Base-by-base conservation (phyloP, 2,797 vertebrate genomes). In the Fratercula arctica region DNA sequence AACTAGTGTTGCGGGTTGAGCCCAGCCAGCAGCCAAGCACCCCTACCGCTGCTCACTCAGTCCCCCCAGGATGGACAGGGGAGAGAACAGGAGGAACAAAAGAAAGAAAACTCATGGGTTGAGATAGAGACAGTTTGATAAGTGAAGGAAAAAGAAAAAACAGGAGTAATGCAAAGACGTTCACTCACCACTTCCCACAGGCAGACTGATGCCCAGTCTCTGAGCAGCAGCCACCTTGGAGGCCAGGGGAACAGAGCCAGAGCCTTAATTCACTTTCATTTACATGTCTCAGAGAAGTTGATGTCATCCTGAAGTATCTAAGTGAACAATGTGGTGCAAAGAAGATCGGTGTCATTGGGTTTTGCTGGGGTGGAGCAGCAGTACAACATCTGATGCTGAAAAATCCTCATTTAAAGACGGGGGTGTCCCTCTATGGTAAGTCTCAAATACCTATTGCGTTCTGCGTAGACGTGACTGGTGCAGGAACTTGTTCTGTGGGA, bases 351-450 rank as follows among this genome's bases (percentile, higher is more conserved):
- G 96, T 97, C 2, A 96, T 99, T 87, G 99, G 99, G 16, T 99
- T 99, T 97, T 99, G 99, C 97, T 99, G 99, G 99, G 99, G 99
- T 57, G 99, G 99, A 64, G 56, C 97, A 8, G 99, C 98, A 35
- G 98, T 98, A 43, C 99, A 99, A 93, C 98, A 99, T 41, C 29
- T 99, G 72, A 98, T 98, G 94, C 96, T 99, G 84, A 98, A 97
- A 33, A 99, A 99, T 75, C 97, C 98, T 19, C 98, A 99, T 63
- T 56, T 99, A 73, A 98, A 98, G 96, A 98, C 99, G 0, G 99
- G 98, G 4, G 99, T 99, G 56, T 99, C 99, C 0, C 17, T 98
- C 74, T 99, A 99, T 9, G 99, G 99, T 99, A 97, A 91, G 93
- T 41, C 39, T 89, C 33, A 70, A 81, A 82, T 24, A 19, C 9